Percentiles rank a stretch among this genome's conserved stretches.
phyloP scores from a whole-genome alignment of 2,797 vertebrate genomes.

The Hozukius guyotensis region DNA sequence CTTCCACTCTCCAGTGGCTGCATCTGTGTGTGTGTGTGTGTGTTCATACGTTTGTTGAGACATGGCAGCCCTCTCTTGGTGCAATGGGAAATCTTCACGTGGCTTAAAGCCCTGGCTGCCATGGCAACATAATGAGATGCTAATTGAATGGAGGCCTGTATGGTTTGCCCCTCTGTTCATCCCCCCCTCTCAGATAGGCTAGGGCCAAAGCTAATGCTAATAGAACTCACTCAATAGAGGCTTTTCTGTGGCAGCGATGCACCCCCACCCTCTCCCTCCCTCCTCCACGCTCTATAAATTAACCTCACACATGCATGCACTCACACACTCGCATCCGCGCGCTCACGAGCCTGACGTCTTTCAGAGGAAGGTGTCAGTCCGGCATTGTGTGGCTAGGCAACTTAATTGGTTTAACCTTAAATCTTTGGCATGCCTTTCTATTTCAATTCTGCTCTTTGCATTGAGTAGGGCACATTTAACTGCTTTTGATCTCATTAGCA shows the following conservation, averaged over 20 bases:
- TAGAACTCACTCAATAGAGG: conserved; percentile 66
- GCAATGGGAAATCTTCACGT: conserved; percentile 63
- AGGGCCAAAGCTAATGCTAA: conserved; percentile 74
- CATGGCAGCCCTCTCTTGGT: conserved; percentile 33
- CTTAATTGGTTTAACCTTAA: conserved; percentile 80
- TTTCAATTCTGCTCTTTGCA: conserved; percentile 43
- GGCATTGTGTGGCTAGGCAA: conserved; percentile 57
- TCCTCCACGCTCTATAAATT: conserved; percentile 71
- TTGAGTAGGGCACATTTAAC: conserved; percentile 19
- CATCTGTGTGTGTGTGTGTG: not conserved
- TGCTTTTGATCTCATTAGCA: conserved; percentile 23
- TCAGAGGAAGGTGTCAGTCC: conserved; percentile 50
- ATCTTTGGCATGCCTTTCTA: conserved; percentile 60
- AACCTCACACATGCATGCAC: conserved; percentile 47
- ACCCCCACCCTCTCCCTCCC: not conserved
- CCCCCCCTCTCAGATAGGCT: conserved; percentile 53
- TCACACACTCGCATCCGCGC: conserved; percentile 8
- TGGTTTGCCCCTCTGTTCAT: conserved; percentile 60
- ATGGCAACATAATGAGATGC: conserved; percentile 85
- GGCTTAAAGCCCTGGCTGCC: conserved; percentile 67
- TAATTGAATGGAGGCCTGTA: conserved; percentile 82
- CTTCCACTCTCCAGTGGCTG: conserved; percentile 21
- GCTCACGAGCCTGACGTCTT: conserved; percentile 28
- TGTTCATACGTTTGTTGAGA: conserved; percentile 39
- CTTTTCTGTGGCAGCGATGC: conserved; percentile 33